phyloP scores from a whole-genome alignment of 2,888 invertebrate species.

The Drosophila nr. fundita region DNA sequence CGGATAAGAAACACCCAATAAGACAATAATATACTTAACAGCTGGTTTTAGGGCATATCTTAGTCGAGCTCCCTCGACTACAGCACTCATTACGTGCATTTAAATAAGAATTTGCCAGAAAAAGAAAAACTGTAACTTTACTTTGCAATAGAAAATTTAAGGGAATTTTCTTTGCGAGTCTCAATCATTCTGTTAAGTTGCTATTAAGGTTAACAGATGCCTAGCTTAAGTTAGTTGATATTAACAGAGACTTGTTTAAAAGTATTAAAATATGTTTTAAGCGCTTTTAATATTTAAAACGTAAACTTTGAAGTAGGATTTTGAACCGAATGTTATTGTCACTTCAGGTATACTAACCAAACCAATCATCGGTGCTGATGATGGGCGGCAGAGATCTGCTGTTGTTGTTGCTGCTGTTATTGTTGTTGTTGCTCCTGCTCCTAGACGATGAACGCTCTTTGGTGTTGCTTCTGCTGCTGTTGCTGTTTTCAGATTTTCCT shows the following conservation, averaged over 20 bases:
- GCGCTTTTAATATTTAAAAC: not conserved
- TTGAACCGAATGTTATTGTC: not conserved
- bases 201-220: not conserved
- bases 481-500: slow-evolving; percentile 40
- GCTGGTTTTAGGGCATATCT: not conserved
- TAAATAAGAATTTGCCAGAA: not conserved
- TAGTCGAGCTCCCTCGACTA: not conserved
- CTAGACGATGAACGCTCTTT: slow-evolving; percentile 22
- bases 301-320: not conserved
- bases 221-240: not conserved
- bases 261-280: not conserved
- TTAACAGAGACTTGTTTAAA: not conserved
- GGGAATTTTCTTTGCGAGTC: not conserved
- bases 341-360: slow-evolving; percentile 76
- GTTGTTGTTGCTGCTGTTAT: slow-evolving; percentile 20
- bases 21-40: not conserved
- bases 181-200: not conserved
- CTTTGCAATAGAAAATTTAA: not conserved
- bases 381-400: slow-evolving; percentile 57
- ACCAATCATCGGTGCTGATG: slow-evolving; percentile 77
- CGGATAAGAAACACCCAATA: not conserved
- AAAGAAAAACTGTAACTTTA: not conserved
- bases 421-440: slow-evolving; percentile 44
- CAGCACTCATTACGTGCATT: not conserved
- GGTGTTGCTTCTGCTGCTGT: slow-evolving; percentile 34